Base-by-base conservation (phyloP, 1,140 invertebrate species). In the Magallana gigas region DNA sequence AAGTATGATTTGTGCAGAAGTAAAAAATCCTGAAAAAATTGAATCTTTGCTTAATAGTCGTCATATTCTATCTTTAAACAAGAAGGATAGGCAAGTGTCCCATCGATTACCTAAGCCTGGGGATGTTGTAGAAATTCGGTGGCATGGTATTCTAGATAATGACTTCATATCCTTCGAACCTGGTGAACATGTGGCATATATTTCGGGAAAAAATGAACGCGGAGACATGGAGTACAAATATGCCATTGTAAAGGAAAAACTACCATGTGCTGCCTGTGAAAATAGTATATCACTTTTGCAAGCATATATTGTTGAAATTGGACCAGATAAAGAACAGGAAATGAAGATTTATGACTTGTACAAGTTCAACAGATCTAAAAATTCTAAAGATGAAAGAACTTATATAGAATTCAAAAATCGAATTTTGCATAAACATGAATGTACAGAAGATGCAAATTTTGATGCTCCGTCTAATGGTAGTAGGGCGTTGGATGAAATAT, bases 141-240 rank as follows among this genome's bases (percentile, higher is more conserved):
- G 89, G 85, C 71, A 85, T 60, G 9, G 48, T 8, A 80, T 83
- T 64, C 59, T 86, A 48, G 83, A 88, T 59, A 87, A 88, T 85
- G 86, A n/a, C 8, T 83, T 59, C 23, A 36, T 80, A 18, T 57
- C 57, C 58, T 88, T 88, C 56, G 60, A 88, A 0, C 23, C 48
- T 16, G 82, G 48, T 58, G 86, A 87, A 60, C 76, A 87, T 58
- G 82, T 87, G 6, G 86, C 86, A 56, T n/a, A 83, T 1, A 57
- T 71, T 3, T 8, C 83, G 5, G 59, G 48, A 71, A 23, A 23
- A 8, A 23, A 71, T 23, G 1, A 9, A 11, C 18, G 18, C 0
- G 64, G 64, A 18, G 29, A 71, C 64, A 36, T n/a, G 18, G 64
- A 71, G 18, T 71, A 23, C 18, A 71, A 18, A 11, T 62, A 60